Percentiles rank a stretch among this genome's conserved stretches.
These are phyloP conservation scores for Apis florea DNA, from an alignment of 1,140 invertebrate genomes.

Conservation along the genomic window DNA sequence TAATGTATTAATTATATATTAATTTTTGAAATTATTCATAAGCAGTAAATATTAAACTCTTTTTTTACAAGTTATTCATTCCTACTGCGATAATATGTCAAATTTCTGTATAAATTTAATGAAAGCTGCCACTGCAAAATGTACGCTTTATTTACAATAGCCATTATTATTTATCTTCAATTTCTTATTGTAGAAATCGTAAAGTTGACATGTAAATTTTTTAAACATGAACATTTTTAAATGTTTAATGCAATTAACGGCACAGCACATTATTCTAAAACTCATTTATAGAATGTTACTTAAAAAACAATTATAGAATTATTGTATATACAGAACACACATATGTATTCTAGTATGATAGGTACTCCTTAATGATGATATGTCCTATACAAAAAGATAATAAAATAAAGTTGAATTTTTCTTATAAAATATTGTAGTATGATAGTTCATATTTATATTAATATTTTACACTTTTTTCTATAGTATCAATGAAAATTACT, in stretches of 20 bases:
- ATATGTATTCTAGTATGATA: conserved; percentile 45
- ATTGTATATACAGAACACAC: conserved; percentile 52
- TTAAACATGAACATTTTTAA: conserved; percentile 59
- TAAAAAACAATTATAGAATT: conserved; percentile 38
- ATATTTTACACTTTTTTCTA: conserved; percentile 44
- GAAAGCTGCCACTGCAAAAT: conserved; percentile 36
- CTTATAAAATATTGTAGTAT: conserved; percentile 46
- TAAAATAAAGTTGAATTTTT: conserved; percentile 59
- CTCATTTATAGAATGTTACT: conserved; percentile 35
- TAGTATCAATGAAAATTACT: conserved; percentile 30
- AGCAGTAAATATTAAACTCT: conserved; percentile 2
- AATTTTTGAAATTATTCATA: conserved; percentile 25
- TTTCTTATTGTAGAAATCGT: conserved; percentile 33
- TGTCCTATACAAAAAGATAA: conserved; percentile 58
- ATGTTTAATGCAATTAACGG: conserved; percentile 51
- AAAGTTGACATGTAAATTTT: conserved; percentile 48
- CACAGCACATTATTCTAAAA: conserved; percentile 34
- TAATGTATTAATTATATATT: conserved; percentile 37
- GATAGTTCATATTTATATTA: conserved; percentile 17
- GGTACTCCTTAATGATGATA: conserved; percentile 46
- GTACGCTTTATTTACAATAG: conserved; percentile 36
- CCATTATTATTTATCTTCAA: conserved; percentile 17
- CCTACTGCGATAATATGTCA: conserved; percentile 2
- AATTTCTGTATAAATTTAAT: conserved; percentile 30
- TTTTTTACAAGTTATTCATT: conserved; percentile 28